A percentile compares a stretch with the other conserved stretches of the same genome.
Evolutionary conservation across 2,113 vertebrate genomes (phyloP).

Genomic region (Halichoeres trimaculatus): DNA sequence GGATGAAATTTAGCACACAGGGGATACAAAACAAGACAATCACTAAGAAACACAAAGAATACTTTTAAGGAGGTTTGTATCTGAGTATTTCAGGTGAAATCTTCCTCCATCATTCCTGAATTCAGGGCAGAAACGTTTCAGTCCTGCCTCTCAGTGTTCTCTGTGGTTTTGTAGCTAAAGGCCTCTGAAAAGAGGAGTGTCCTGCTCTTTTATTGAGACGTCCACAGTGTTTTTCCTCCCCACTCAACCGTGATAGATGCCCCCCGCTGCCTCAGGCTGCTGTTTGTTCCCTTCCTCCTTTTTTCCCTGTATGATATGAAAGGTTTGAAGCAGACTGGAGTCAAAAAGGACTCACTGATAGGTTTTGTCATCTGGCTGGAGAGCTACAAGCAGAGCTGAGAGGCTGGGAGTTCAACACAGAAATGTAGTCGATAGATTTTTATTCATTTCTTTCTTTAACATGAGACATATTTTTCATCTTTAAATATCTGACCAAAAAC

Average conservation of each 20-base stretch:
- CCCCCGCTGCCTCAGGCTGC: conserved; percentile 53
- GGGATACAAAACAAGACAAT: too few species aligned
- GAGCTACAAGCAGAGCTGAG: neutral
- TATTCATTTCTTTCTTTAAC: too few species aligned
- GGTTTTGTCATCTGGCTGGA: neutral
- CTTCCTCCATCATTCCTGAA: neutral
- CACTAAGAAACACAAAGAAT: too few species aligned
- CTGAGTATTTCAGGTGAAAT: neutral
- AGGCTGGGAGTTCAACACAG: neutral
- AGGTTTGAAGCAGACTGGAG: conserved; percentile 22
- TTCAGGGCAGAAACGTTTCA: neutral
- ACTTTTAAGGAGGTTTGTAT: too few species aligned
- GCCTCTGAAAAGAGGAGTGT: conserved; percentile 32
- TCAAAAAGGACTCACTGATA: conserved; percentile 3
- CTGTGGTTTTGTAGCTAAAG: conserved; percentile 27
- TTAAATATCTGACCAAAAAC: neutral
- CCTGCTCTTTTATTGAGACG: conserved; percentile 40
- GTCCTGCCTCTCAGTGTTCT: neutral
- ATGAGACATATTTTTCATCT: neutral
- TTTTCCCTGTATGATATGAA: conserved; percentile 17
- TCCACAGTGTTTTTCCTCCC: conserved; percentile 20
- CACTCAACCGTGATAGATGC: conserved; percentile 49
- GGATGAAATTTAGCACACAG: too few species aligned
- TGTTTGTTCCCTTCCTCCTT: conserved; percentile 26
- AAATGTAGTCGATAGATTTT: too few species aligned